phyloP scores from a whole-genome alignment of 2,113 vertebrate genomes.

The Hippolais icterina region DNA sequence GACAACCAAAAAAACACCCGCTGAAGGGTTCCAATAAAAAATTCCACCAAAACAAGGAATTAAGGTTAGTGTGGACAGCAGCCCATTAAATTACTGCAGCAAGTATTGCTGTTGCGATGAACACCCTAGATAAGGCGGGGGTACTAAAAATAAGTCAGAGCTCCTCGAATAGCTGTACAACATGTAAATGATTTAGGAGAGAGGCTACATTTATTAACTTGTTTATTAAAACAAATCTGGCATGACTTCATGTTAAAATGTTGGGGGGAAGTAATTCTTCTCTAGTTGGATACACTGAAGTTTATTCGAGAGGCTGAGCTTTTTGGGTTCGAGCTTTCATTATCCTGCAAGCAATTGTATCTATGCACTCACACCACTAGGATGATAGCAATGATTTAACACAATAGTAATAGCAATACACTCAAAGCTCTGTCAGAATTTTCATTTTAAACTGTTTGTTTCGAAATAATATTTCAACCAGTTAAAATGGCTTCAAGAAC shows the following conservation, averaged over 20 bases:
- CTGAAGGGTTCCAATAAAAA: neutral
- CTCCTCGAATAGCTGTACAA: neutral
- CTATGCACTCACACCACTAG: slow-evolving; percentile 20
- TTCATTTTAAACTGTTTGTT: slow-evolving; percentile 67
- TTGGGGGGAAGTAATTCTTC: neutral
- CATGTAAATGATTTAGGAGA: neutral
- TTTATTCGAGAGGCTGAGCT: neutral
- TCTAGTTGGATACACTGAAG: neutral
- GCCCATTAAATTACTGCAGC: neutral
- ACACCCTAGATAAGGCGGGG: neutral
- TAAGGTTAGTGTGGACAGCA: neutral
- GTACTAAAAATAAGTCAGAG: slow-evolving; percentile 22
- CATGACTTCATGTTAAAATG: slow-evolving; percentile 19
- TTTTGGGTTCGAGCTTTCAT: neutral
- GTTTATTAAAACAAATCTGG: slow-evolving; percentile 8
- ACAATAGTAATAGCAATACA: neutral
- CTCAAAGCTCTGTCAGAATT: slow-evolving; percentile 32
- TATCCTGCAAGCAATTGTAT: neutral
- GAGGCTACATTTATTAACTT: neutral
- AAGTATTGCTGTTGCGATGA: neutral
- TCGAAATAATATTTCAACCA: slow-evolving; percentile 58
- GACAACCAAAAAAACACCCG: rapidly evolving
- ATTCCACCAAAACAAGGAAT: neutral
- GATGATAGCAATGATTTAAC: slow-evolving; percentile 36
- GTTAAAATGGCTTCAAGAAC: slow-evolving; percentile 45